Evolutionary conservation across 2,113 vertebrate species (phyloP).

Genomic region (Falcunculus frontatus): DNA sequence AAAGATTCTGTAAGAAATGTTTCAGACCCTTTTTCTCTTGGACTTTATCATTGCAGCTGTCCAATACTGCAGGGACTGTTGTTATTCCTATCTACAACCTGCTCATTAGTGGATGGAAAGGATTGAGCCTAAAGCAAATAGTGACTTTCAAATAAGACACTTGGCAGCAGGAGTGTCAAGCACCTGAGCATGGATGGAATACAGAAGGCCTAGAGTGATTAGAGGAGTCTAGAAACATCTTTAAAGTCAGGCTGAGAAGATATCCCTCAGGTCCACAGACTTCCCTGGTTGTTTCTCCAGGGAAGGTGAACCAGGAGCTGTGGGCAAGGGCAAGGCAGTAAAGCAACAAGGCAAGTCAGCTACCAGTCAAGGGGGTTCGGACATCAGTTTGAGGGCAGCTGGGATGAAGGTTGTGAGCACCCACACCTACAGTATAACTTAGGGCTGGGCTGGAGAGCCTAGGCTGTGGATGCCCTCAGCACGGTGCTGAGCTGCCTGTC

Average conservation of each 20-base stretch:
- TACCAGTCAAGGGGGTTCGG: background rate
- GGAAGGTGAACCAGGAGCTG: fast-evolving
- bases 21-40: background rate
- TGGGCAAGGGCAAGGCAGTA: background rate
- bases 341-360: background rate
- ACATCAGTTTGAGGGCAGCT: background rate
- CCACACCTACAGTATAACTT: background rate
- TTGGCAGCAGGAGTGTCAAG: background rate
- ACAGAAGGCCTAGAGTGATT: background rate
- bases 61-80: background rate
- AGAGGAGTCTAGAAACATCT: background rate
- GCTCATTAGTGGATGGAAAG: background rate
- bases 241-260: background rate
- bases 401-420: background rate
- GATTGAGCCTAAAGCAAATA: background rate
- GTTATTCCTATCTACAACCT: background rate
- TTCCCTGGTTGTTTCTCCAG: background rate
- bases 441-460: background rate
- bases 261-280: background rate
- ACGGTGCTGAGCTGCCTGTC: background rate
- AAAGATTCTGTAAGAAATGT: background rate
- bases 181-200: fast-evolving
- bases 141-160: background rate
- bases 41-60: background rate
- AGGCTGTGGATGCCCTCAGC: background rate